phyloP scores from a whole-genome alignment of 2,113 vertebrate genomes.

The Osmerus eperlanus region DNA sequence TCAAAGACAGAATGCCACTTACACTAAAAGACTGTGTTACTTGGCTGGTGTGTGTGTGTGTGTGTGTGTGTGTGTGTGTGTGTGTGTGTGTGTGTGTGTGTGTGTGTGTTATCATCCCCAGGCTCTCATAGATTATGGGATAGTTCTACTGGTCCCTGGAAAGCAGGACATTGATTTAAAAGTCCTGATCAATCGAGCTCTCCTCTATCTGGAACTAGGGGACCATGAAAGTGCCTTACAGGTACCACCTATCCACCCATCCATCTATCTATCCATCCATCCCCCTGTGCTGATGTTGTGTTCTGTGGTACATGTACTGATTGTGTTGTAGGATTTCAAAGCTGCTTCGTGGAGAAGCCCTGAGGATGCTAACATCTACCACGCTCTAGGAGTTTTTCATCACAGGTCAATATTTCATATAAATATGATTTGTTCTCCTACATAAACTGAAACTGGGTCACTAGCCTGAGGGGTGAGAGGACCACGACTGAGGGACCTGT shows the following conservation, averaged over 20 bases:
- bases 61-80: neutral
- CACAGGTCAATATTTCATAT: constrained; percentile 62
- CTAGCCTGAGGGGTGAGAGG: too few relatives aligned
- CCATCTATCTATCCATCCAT: neutral
- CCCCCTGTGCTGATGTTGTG: neutral
- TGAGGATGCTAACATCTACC: constrained; percentile 52
- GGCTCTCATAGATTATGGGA: constrained; percentile 76
- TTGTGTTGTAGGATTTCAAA: constrained; percentile 74
- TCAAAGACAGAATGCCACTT: neutral
- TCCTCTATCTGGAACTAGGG: constrained; percentile 65
- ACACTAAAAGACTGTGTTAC: neutral
- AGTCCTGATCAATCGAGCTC: constrained; percentile 72
- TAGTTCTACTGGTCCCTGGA: constrained; percentile 68
- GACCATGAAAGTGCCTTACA: constrained; percentile 67
- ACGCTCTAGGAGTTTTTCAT: constrained; percentile 66
- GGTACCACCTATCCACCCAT: constrained; percentile 47
- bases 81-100: neutral
- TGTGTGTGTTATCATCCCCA: constrained; percentile 48
- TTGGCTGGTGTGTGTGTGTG: neutral
- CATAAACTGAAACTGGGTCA: too few relatives aligned
- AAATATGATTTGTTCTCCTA: too few relatives aligned
- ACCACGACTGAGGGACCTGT: too few relatives aligned
- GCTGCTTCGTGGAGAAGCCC: constrained; percentile 52
- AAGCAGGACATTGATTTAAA: constrained; percentile 62
- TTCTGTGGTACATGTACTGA: neutral